phyloP scores from a whole-genome alignment of 2,797 vertebrate species.

The Danio aesculapii region DNA sequence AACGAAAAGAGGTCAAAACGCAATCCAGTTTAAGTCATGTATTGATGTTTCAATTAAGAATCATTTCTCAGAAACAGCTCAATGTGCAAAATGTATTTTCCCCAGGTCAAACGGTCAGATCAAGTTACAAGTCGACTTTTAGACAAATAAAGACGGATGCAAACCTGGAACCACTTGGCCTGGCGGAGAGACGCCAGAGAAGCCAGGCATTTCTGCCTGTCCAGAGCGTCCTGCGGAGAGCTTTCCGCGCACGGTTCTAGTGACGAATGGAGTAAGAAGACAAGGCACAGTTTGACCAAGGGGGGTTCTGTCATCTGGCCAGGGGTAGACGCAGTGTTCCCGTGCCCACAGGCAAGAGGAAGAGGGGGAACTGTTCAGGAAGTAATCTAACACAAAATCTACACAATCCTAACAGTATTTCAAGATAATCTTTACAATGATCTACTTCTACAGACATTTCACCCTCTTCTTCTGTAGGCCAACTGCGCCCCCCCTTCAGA shows the following conservation, averaged over 20 bases:
- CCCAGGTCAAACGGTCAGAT: constrained; percentile 47
- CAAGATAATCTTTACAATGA: background rate
- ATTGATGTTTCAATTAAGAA: constrained; percentile 38
- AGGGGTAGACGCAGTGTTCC: constrained; percentile 89
- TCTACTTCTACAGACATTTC: constrained; percentile 59
- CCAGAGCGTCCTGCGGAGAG: constrained; percentile 98
- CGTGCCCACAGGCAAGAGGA: constrained; percentile 82
- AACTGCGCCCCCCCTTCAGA: constrained; percentile 83
- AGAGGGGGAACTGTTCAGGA: constrained; percentile 69
- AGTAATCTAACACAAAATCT: constrained; percentile 1
- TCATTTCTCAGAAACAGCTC: constrained; percentile 4
- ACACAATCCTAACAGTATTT: background rate
- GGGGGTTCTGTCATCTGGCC: constrained; percentile 93
- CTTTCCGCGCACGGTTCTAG: constrained; percentile 96
- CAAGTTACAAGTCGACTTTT: constrained; percentile 70
- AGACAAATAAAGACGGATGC: constrained; percentile 96
- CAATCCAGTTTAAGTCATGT: constrained; percentile 11
- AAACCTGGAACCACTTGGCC: constrained; percentile 99
- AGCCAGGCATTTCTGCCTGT: constrained; percentile 99
- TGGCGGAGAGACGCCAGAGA: constrained; percentile 99
- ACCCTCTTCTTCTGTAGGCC: constrained; percentile 73
- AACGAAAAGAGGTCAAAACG: constrained; percentile 33
- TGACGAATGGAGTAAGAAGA: constrained; percentile 98
- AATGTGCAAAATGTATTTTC: constrained; percentile 37
- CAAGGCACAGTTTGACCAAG: constrained; percentile 99